phyloP scores from a whole-genome alignment of 1,140 invertebrate species.

The Mesaphorura yosii region DNA sequence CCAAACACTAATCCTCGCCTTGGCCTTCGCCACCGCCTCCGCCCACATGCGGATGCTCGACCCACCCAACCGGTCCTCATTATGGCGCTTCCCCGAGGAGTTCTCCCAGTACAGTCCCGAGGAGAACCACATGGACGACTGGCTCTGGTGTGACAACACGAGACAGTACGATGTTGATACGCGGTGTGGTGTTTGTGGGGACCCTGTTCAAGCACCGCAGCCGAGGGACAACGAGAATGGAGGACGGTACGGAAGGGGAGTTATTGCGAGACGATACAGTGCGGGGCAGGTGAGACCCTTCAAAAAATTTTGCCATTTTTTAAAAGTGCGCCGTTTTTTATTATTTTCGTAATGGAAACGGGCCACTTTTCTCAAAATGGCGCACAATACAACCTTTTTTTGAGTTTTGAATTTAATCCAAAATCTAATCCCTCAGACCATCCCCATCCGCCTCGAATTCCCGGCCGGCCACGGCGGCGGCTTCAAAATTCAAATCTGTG shows the following conservation, averaged over 20 bases:
- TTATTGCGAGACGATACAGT: not conserved
- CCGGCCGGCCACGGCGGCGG: slow-evolving; percentile 17
- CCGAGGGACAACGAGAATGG: slow-evolving; percentile 9
- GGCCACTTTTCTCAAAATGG: not conserved
- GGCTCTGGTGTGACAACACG: slow-evolving; percentile 54
- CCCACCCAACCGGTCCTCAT: slow-evolving; percentile 51
- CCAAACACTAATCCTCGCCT: not conserved
- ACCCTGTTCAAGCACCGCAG: not conserved
- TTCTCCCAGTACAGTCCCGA: slow-evolving; percentile 53
- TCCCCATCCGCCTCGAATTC: slow-evolving; percentile 12
- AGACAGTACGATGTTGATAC: slow-evolving; percentile 20
- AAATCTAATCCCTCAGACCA: not conserved
- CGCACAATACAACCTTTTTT: not conserved
- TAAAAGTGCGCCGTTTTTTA: no score
- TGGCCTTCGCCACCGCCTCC: not conserved
- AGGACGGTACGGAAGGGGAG: slow-evolving; percentile 4
- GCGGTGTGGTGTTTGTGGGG: slow-evolving; percentile 11
- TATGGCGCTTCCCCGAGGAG: slow-evolving; percentile 47
- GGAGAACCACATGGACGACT: slow-evolving; percentile 55
- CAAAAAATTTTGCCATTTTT: not conserved
- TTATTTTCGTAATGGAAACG: no score
- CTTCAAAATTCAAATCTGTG: slow-evolving; percentile 12
- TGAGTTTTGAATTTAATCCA: not conserved
- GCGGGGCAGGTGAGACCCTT: not conserved
- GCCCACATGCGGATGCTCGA: slow-evolving; percentile 49